Base-by-base conservation (phyloP, 2,797 vertebrate species). In the Crocodylus rhombifer region DNA sequence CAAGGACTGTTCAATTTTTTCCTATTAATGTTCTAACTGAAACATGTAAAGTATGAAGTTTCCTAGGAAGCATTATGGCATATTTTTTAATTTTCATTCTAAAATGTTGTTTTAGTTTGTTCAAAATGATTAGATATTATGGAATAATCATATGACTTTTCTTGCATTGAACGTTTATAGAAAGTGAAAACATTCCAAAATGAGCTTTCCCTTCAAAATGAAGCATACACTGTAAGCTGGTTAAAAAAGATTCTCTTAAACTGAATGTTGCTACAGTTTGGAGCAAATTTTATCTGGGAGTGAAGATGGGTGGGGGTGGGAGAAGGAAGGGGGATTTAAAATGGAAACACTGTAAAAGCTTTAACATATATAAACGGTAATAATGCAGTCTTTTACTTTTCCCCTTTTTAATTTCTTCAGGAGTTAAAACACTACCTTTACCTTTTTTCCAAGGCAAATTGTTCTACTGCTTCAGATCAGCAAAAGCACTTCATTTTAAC, bases 401-500 rank as follows among this genome's bases (percentile, higher is more conserved):
- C n/a, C n/a, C n/a, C n/a, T n/a, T n/a, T n/a, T n/a, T n/a, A n/a
- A n/a, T n/a, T n/a, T n/a, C n/a, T n/a, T n/a, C n/a, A n/a, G n/a
- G n/a, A n/a, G n/a, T n/a, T n/a, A n/a, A n/a, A n/a, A n/a, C 18
- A 23, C 7, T 78, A 84, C 62, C 61, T 91, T 97, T 83, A 82
- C 42, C 57, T 95, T 88, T 87, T 80, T 90, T 95, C 58, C 16
- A 95, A 95, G 77, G 94, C n/a, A 96, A 96, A 95, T 26, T 77
- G 21, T 79, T 94, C 81, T 89, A 77, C 80, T 85, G 16, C 79
- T 90, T 94, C 91, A 78, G 63, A 93, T 86, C 84, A 87, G 25
- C 11, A 14, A 85, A 5, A 94, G 60, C n/a, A 85, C 88, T 94
- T 94, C 91, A 33, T 91, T 97, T 97, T 96, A 97, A 91, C 93